Conservation (phyloP, 2,113 vertebrate species). For the Poecilia latipinna region DNA sequence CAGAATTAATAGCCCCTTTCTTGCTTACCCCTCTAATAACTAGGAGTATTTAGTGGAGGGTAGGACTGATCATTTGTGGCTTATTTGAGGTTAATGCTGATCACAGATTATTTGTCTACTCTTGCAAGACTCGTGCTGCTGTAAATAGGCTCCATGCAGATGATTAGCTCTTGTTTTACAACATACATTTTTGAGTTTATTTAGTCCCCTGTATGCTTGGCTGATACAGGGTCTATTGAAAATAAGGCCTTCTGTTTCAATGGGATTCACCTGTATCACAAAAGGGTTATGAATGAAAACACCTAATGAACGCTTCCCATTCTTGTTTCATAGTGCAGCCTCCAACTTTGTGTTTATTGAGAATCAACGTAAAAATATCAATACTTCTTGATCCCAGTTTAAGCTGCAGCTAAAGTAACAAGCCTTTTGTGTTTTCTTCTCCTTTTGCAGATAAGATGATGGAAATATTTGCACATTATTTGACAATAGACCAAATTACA, state of each 20-base stretch:
- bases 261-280: background rate
- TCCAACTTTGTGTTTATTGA: background rate
- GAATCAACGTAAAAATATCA: no score
- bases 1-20: background rate
- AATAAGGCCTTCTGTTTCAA: background rate
- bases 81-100: constrained; percentile 1
- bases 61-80: constrained; percentile 6
- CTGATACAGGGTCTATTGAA: background rate
- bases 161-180: no score
- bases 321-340: background rate
- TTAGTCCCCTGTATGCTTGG: background rate
- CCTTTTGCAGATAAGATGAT: background rate
- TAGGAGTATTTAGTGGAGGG: constrained; percentile 6
- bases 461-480: background rate
- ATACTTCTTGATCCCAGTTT: background rate
- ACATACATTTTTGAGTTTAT: no score
- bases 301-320: background rate
- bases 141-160: background rate
- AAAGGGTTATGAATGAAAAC: background rate
- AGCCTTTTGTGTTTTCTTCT: background rate
- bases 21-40: constrained; percentile 13
- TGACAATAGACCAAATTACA: background rate
- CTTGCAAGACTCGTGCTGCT: background rate
- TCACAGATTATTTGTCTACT: background rate
- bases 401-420: background rate